Evolutionary conservation across 1,140 invertebrate species (phyloP), one percentile per base, ranked within the genome.

Genomic region (Araneus ventricosus): DNA sequence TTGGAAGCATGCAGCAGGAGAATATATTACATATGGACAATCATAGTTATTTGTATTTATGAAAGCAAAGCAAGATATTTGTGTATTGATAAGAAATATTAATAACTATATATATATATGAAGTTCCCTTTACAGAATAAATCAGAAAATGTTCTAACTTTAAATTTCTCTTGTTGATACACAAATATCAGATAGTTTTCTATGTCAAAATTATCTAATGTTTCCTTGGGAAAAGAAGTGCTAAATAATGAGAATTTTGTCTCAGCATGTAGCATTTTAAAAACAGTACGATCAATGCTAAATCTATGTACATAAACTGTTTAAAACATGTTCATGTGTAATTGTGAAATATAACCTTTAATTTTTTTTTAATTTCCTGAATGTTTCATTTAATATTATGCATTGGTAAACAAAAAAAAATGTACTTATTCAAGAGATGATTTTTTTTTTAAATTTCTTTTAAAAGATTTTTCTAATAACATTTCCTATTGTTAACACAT

Each of bases 81-180:
- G 70, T 75, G 70, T 75, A 75, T 75, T 75, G 70, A 75, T 75
- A 75, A 75, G 30, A 70, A 75, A 75, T 8, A n/a, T 67, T n/a
- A n/a, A 61, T 24, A 61, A 22, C 6, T 8, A n/a, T 27, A 27
- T 67, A 67, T 27, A 27, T 67, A 61, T n/a, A n/a, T n/a, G 24
- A 61, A 22, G 20, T 61, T 24, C 24, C 24, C 24, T 61, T n/a
- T 61, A 5, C 24, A 24, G 63, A 67, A 67, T 67, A 14, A 27
- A 67, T 30, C 10, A 27, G n/a, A 10, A 67, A 30, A 7, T 63
- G 22, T 14, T 63, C 5, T 37, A 34, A 75, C 27, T 20, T 34
- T 22, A 34, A 34, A 75, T 20, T 3, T 4, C 27, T 75, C 70
- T 75, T 75, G 30, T 75, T 75, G 70, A 75, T 75, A 75, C 30